Base-by-base conservation (phyloP, 2,797 vertebrate species). In the Coilia nasus region DNA sequence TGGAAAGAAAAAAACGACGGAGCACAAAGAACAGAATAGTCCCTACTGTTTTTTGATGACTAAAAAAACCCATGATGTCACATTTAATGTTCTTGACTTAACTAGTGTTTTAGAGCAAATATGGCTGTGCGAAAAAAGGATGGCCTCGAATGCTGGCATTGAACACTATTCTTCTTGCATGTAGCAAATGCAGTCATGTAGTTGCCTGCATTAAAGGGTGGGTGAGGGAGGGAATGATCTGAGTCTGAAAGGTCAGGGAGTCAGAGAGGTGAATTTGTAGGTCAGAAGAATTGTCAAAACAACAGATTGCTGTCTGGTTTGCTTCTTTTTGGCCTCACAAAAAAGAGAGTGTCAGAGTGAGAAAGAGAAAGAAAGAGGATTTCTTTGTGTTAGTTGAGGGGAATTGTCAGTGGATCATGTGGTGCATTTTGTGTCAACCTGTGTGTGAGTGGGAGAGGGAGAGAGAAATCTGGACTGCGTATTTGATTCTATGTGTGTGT, bases 401-500 rank as follows among this genome's bases (percentile, higher is more conserved):
- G 35, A 78, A 78, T 78, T 54, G 62, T 46, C 56, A 41, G 44
- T 56, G 83, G 35, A 81, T 85, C n/a, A 25, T 85, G 78, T 54
- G 11, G 17, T 83, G 31, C 1, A 35, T 50, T 56, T 15, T 78
- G 12, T n/a, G 9, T 60, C 21, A 9, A 46, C 1, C 21, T 17
- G 31, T 46, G 23, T 35, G 28, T 23, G 60, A 50, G 60, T 7
- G n/a, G 46, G 35, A 59, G 56, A 83, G 28, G 21, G 81, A 83
- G 17, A 78, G 71, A 78, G 71, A 78, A 78, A 78, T 78, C 71
- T 78, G 71, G 71, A 78, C 83, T 62, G 86, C 83, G 84, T 83
- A 86, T 60, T 87, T 84, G 85, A 85, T 86, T 89, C 86, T 88
- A 90, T 91, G 85, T 81, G 89, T 83, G 89, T 86, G 85, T 84